Percentiles rank a stretch among this genome's conserved stretches.
Evolutionary conservation across 2,888 invertebrate genomes (phyloP).

Genomic region (Tipula vernalis): DNA sequence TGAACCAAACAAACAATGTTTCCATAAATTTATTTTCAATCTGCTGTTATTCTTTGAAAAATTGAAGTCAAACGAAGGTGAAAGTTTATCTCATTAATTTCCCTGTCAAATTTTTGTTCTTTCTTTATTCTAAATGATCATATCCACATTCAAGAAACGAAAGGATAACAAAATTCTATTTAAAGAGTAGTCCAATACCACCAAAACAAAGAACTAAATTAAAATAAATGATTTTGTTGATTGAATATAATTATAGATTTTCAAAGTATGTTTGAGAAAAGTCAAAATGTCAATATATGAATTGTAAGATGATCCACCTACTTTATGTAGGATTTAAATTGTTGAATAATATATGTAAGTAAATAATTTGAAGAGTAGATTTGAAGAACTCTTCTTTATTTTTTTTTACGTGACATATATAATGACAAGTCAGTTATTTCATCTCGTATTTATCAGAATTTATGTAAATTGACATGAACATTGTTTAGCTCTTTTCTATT

Average conservation of each 20-base stretch:
- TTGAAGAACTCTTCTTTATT: neutral
- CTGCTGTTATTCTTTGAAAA: neutral
- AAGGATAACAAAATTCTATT: neutral
- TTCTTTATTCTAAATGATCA: neutral
- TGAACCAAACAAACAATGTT: neutral
- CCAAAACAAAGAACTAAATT: neutral
- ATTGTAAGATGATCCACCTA: neutral
- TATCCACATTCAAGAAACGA: neutral
- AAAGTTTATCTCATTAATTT: neutral
- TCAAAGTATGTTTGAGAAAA: neutral
- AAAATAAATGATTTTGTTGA: neutral
- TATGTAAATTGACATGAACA: conserved; percentile 4
- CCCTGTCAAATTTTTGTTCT: neutral
- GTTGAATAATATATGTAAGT: neutral
- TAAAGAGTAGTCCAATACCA: neutral
- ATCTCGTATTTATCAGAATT: neutral
- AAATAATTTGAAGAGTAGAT: neutral
- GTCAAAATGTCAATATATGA: neutral
- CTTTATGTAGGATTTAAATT: neutral
- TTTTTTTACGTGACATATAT: neutral
- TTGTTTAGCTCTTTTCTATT: neutral
- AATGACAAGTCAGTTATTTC: neutral
- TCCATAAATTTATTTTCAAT: neutral
- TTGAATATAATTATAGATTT: neutral
- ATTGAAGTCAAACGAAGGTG: neutral